Percentiles rank a stretch among this genome's conserved stretches.
phyloP scores from a whole-genome alignment of 2,797 vertebrate genomes.

The Pangasius macronema region DNA sequence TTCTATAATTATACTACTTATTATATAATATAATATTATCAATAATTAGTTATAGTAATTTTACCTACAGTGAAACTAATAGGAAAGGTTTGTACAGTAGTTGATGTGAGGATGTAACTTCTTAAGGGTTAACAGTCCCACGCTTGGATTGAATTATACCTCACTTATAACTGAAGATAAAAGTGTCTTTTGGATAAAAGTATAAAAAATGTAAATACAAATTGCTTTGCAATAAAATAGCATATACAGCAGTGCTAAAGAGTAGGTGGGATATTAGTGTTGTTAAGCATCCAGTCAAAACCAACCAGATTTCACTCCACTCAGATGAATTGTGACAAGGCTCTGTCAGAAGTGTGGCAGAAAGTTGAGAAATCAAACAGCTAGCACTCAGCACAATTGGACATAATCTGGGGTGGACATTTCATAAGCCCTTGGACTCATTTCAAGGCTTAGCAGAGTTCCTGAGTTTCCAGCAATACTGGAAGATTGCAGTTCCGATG shows the following conservation, averaged over 20 bases:
- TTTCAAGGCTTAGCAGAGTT: constrained; percentile 41
- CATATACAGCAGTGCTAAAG: neutral
- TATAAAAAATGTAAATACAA: neutral
- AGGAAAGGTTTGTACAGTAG: neutral
- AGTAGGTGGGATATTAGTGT: neutral
- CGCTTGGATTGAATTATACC: neutral
- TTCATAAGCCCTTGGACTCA: constrained; percentile 30
- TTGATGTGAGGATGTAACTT: neutral
- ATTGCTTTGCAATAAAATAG: neutral
- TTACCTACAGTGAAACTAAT: neutral
- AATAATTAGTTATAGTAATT: neutral
- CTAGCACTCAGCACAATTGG: constrained; percentile 19
- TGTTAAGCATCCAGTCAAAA: neutral
- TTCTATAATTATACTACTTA: neutral
- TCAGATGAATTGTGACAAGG: neutral
- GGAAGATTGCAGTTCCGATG: constrained; percentile 12
- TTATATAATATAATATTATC: neutral
- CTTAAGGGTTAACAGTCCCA: neutral
- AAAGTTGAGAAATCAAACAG: constrained; percentile 31
- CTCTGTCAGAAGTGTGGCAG: constrained; percentile 16
- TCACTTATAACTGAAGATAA: neutral
- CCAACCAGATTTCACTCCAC: neutral
- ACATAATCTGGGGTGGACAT: constrained; percentile 29
- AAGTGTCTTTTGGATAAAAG: neutral
- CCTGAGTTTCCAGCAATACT: constrained; percentile 14